Evolutionary conservation across 2,113 vertebrate genomes (phyloP), one percentile per base, ranked within the genome.

Genomic region (Forbesichthys papilliferus): DNA sequence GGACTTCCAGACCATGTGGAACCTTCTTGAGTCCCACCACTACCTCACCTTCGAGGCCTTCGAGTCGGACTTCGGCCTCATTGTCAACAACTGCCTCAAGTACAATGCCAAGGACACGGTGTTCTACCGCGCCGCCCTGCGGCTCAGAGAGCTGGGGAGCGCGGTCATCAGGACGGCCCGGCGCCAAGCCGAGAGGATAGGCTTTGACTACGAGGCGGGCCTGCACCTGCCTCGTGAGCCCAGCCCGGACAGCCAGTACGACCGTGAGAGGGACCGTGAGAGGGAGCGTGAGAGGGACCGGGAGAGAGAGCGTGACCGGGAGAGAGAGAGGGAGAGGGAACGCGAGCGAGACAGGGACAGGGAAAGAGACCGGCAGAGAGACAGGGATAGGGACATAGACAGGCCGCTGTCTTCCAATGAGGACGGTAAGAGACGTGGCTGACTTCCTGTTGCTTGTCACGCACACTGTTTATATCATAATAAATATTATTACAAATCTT

Each of bases 1-100:
- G 98, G 98, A 99, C 84, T 99, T 99, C 89, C 95, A 97, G 92
- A 98, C 96, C 55, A 99, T 99, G 97, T 98, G 96, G 90, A 94
- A 94, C 80, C 93, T 95, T 75, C 90, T 99, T 78, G 97, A 99
- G 86, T 94, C 95, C 56, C 96, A 98, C 80, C 95, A 92, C 82
- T 99, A 99, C 89, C 93, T 96, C 90, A 98, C 95, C 68, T 98
- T 99, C 0, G 96, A 99, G 13, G 93, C 95, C 61, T 99, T 99
- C 68, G 97, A 99, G 90, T 93, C 93, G 6, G 96, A 99, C 92
- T 99, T 99, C 79, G 95, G 96, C 78, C 93, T 98, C 72, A 99
- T 99, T 7, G 95, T 99, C 83, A 98, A 94, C 93, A 99, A 99
- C 89, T 99, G 98, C 87, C 94, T 98, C 86, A 98, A 99, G 86